Evolutionary conservation across 1,140 invertebrate genomes (phyloP).

Genomic region (Solen grandis): DNA sequence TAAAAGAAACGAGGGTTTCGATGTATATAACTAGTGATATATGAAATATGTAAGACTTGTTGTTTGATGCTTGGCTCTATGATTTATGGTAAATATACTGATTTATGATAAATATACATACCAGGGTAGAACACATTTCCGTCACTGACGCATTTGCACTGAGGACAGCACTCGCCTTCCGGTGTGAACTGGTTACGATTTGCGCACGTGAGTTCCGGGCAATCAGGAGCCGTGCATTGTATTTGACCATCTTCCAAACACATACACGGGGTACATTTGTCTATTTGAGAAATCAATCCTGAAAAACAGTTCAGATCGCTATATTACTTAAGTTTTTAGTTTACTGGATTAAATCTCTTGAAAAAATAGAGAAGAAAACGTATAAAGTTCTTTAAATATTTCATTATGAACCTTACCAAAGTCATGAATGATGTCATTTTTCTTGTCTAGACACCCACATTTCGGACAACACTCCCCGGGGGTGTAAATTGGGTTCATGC

Average conservation of each 20-base stretch:
- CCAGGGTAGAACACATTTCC: neutral
- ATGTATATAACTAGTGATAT: too few relatives aligned
- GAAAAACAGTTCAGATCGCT: neutral
- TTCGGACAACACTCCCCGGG: neutral
- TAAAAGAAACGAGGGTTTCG: too few relatives aligned
- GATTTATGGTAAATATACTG: too few relatives aligned
- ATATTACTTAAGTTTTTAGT: neutral
- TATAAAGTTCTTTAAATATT: neutral
- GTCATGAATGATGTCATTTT: neutral
- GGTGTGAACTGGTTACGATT: neutral
- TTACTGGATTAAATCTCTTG: neutral
- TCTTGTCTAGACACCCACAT: neutral
- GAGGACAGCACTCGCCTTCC: neutral
- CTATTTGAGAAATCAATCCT: neutral
- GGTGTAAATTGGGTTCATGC: neutral
- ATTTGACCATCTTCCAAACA: neutral
- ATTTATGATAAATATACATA: too few relatives aligned
- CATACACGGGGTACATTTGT: neutral
- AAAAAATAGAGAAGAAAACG: neutral
- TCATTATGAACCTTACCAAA: neutral
- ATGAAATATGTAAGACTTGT: too few relatives aligned
- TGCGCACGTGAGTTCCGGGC: neutral
- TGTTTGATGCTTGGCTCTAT: too few relatives aligned
- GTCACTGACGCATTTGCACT: neutral
- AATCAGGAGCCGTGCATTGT: neutral